A percentile compares a stretch with the other conserved stretches of the same genome.
phyloP scores from a whole-genome alignment of 2,888 invertebrate genomes.

The Cantharis rustica region DNA sequence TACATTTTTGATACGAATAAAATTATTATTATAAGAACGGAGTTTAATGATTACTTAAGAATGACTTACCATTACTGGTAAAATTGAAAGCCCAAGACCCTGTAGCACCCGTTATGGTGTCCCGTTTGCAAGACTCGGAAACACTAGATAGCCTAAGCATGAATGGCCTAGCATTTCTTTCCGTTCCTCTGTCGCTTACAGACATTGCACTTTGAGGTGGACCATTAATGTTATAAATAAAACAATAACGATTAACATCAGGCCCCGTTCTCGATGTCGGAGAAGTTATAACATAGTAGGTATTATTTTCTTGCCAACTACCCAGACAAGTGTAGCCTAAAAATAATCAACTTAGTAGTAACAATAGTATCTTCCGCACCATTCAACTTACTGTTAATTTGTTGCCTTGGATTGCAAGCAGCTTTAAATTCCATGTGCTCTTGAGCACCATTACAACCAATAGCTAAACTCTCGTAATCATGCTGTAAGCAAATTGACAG shows the following conservation, averaged over 20 bases:
- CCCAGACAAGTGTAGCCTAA: constrained; percentile 75
- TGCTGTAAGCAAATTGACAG: constrained; percentile 58
- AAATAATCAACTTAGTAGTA: background rate
- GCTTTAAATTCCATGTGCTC: constrained; percentile 67
- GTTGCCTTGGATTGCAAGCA: constrained; percentile 50
- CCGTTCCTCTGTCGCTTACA: constrained; percentile 2
- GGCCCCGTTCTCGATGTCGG: constrained; percentile 59
- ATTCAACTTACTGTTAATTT: constrained; percentile 58
- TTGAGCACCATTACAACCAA: constrained; percentile 64
- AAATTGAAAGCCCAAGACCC: constrained; percentile 70
- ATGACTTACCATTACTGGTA: constrained; percentile 65
- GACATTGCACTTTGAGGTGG: constrained; percentile 30
- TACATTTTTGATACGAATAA: no score
- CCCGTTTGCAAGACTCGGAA: constrained; percentile 63
- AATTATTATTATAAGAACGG: background rate
- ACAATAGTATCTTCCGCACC: background rate
- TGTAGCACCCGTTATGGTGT: constrained; percentile 58
- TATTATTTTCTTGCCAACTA: constrained; percentile 69
- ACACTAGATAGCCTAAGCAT: constrained; percentile 60
- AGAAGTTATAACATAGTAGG: constrained; percentile 72
- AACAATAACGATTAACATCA: constrained; percentile 64
- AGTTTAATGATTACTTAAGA: background rate
- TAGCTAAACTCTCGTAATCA: constrained; percentile 62
- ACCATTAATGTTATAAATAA: constrained; percentile 61
- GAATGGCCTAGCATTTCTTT: constrained; percentile 44